Conservation (phyloP, 1,140 invertebrate species). For the Trinorchestia longiramus region DNA sequence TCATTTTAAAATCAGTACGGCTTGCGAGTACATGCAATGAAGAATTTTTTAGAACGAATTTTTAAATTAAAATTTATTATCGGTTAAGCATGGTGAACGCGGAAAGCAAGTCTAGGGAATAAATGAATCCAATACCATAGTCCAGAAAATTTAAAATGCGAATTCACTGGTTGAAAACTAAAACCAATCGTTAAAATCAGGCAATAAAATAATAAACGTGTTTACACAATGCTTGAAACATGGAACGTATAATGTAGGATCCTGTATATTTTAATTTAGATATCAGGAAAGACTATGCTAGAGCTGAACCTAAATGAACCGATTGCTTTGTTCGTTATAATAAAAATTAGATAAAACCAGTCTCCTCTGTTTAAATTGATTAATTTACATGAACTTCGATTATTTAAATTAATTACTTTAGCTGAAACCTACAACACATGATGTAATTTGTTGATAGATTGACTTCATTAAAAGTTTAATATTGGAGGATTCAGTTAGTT, state of each 20-base stretch:
- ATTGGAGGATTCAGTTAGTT: background rate
- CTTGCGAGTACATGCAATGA: background rate
- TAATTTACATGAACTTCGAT: background rate
- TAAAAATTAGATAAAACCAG: background rate
- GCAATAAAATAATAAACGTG: background rate
- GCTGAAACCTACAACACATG: no score
- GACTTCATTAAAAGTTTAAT: background rate
- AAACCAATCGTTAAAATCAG: background rate
- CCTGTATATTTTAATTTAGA: background rate
- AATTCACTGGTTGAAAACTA: background rate
- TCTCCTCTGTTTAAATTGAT: background rate
- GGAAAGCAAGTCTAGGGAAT: no score
- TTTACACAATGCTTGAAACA: background rate
- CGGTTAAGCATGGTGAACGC: no score
- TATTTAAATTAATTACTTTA: background rate
- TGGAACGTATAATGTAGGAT: background rate
- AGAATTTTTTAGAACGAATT: no score
- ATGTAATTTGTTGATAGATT: background rate
- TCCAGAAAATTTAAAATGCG: no score
- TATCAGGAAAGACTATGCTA: background rate
- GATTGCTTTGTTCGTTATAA: background rate
- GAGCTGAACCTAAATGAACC: background rate
- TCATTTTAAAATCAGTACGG: background rate
- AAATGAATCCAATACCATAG: no score
- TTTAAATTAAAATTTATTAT: no score